Percentiles rank a stretch among this genome's conserved stretches.
phyloP scores from a whole-genome alignment of 2,888 invertebrate species.

The Macaria liturata region DNA sequence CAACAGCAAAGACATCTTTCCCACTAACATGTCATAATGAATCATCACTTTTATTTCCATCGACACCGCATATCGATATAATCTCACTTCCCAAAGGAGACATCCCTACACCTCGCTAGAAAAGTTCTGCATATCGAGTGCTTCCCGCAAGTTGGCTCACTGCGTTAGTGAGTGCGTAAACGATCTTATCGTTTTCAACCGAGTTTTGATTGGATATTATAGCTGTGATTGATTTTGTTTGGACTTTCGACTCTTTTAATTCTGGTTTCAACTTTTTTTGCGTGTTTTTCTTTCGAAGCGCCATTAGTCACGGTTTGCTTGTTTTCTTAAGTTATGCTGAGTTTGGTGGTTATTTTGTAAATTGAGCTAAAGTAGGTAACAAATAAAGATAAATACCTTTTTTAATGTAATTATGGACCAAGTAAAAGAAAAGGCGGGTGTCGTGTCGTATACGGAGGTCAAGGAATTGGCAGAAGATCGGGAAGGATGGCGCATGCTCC shows the following conservation, averaged over 20 bases:
- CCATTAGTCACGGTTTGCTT: too few species aligned
- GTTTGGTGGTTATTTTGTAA: too few species aligned
- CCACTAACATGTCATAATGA: too few species aligned
- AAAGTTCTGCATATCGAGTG: slow-evolving; percentile 39
- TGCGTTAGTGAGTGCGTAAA: slow-evolving; percentile 59
- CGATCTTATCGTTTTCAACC: slow-evolving; percentile 69
- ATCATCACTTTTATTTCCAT: too few species aligned
- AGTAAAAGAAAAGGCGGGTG: too few species aligned
- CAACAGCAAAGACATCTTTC: too few species aligned
- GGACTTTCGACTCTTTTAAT: slow-evolving; percentile 14
- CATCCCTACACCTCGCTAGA: slow-evolving; percentile 31
- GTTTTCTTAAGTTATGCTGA: too few species aligned
- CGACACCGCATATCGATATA: background rate
- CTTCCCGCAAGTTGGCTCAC: slow-evolving; percentile 62
- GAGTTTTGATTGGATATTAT: slow-evolving; percentile 57
- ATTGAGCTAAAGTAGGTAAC: background rate
- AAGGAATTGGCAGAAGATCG: too few species aligned
- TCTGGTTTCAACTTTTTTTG: slow-evolving; percentile 1
- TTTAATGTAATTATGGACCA: too few species aligned
- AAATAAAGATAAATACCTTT: too few species aligned
- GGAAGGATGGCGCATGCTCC: too few species aligned
- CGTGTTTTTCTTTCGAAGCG: background rate
- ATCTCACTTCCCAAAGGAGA: slow-evolving; percentile 22
- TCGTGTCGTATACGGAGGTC: too few species aligned
- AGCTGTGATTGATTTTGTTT: slow-evolving; percentile 34